A percentile compares a stretch with the other conserved stretches of the same genome.
Evolutionary conservation across 2,797 vertebrate genomes (phyloP).

Genomic region (Acipenser ruthenus): DNA sequence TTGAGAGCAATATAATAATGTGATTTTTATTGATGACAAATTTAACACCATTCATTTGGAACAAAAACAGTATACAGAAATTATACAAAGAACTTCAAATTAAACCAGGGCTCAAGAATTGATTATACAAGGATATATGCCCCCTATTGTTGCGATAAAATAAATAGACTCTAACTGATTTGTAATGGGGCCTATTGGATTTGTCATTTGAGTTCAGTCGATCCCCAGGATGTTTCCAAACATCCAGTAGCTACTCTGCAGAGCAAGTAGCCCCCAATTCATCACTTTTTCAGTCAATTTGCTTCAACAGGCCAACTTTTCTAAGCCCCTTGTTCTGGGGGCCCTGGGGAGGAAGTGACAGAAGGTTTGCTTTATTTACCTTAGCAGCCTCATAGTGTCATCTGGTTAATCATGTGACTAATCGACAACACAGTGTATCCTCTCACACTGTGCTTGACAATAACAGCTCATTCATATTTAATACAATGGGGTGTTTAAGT

Average conservation of each 20-base stretch:
- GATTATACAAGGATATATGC: too few species aligned
- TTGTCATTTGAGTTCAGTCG: too few species aligned
- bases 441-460: slow-evolving; percentile 70
- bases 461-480: slow-evolving; percentile 85
- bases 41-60: too few species aligned
- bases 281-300: slow-evolving; percentile 64
- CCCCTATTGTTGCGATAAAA: too few species aligned
- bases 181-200: too few species aligned
- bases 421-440: slow-evolving; percentile 72
- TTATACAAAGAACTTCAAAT: too few species aligned
- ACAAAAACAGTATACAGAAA: too few species aligned
- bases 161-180: too few species aligned
- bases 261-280: slow-evolving; percentile 48
- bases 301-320: slow-evolving; percentile 59
- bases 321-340: slow-evolving; percentile 34
- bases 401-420: slow-evolving; percentile 97
- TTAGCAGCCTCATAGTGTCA: slow-evolving; percentile 82
- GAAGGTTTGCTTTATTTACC: slow-evolving; percentile 94
- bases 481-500: slow-evolving; percentile 96
- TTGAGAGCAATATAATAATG: too few species aligned
- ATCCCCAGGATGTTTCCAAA: neutral
- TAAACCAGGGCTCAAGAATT: too few species aligned
- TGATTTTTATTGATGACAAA: too few species aligned
- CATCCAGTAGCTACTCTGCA: neutral
- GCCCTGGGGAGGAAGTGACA: slow-evolving; percentile 78